Conservation (phyloP, 2,888 invertebrate species). For the Caenorhabditis sp. region DNA sequence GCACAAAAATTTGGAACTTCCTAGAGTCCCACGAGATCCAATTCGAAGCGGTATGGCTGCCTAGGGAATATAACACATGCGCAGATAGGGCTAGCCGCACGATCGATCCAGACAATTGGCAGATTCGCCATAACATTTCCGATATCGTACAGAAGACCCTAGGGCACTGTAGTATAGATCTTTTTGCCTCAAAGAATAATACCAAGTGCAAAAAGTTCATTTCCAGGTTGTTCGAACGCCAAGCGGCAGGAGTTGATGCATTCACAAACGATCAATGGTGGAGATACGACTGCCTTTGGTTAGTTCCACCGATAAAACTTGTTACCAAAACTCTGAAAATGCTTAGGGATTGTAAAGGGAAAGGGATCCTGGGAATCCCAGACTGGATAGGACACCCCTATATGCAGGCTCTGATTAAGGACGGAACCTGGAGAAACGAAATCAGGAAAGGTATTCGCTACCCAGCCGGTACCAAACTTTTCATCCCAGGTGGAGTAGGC, state of each 20-base stretch:
- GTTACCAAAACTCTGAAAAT: not conserved
- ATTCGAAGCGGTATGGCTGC: not conserved
- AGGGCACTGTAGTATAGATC: not conserved
- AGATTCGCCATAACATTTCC: not conserved
- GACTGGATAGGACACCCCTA: not conserved
- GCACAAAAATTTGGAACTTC: not conserved
- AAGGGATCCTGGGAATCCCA: not conserved
- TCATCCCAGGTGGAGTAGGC: not conserved
- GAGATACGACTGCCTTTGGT: not conserved
- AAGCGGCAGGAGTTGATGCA: not conserved
- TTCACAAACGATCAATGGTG: not conserved
- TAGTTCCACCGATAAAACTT: not conserved
- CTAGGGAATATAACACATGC: not conserved
- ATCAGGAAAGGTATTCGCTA: not conserved
- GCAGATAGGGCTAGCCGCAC: not conserved
- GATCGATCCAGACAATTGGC: not conserved
- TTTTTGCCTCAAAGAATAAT: not conserved
- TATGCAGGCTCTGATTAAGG: not conserved
- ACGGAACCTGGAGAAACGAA: not conserved
- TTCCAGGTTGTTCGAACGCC: not conserved
- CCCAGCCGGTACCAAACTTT: not conserved
- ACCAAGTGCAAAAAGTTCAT: not conserved
- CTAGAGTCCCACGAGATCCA: not conserved
- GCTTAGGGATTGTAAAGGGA: not conserved
- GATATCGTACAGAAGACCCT: not conserved